phyloP scores from a whole-genome alignment of 1,140 invertebrate species.

The Nomia melanderi region DNA sequence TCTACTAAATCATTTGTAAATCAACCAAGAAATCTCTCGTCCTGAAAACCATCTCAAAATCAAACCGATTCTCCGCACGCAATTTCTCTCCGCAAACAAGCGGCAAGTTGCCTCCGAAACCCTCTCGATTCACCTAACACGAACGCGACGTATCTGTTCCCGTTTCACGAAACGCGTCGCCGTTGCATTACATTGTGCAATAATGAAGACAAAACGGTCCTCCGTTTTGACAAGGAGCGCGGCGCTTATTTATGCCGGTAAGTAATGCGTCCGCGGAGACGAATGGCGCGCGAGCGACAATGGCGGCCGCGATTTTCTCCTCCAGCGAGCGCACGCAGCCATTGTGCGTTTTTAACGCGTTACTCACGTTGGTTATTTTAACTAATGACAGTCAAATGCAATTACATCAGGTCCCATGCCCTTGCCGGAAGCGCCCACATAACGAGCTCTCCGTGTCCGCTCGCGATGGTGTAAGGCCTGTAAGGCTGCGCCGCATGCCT shows the following conservation, averaged over 20 bases:
- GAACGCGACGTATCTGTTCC: background rate
- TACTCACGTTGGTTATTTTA: conserved; percentile 23
- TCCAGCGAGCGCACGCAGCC: background rate
- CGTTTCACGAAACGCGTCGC: background rate
- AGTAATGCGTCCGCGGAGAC: background rate
- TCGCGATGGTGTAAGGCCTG: conserved; percentile 18
- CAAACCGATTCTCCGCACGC: too few relatives aligned
- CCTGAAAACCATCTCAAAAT: too few relatives aligned
- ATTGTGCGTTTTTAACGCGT: conserved; percentile 21
- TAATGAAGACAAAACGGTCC: background rate
- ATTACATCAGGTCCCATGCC: conserved; percentile 44
- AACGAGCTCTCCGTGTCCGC: conserved; percentile 41
- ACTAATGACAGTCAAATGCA: conserved; percentile 42
- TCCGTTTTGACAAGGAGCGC: background rate
- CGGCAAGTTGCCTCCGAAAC: too few relatives aligned
- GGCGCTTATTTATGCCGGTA: background rate
- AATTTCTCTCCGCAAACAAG: too few relatives aligned
- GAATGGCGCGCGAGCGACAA: background rate
- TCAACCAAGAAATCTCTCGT: too few relatives aligned
- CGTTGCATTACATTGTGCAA: background rate
- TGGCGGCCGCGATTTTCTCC: background rate
- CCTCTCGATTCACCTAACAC: too few relatives aligned
- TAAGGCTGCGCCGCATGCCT: conserved; percentile 37
- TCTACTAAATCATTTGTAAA: too few relatives aligned
- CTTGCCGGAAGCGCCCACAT: conserved; percentile 53